Evolutionary conservation across 2,888 invertebrate genomes (phyloP).

Genomic region (Rhagonycha lutea): DNA sequence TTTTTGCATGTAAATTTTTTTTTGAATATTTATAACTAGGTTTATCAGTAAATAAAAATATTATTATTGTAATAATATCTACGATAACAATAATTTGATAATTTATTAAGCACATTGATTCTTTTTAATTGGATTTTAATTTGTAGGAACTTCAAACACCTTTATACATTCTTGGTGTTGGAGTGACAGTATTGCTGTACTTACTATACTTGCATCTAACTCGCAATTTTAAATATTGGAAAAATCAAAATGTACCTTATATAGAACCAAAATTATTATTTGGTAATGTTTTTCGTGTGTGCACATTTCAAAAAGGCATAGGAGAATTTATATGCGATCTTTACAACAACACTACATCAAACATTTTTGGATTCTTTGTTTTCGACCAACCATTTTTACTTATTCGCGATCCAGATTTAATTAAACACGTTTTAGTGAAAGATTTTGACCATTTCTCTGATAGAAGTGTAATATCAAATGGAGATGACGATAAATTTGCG

Average conservation of each 20-base stretch:
- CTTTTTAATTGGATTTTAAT: too few relatives aligned
- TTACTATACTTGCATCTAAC: conserved; percentile 34
- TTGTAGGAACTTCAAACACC: too few relatives aligned
- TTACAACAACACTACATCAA: conserved; percentile 38
- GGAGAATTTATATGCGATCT: conserved; percentile 38
- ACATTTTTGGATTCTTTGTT: conserved; percentile 54
- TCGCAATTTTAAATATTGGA: conserved; percentile 49
- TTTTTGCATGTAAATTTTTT: too few relatives aligned
- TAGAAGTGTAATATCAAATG: conserved; percentile 52
- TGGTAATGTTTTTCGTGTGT: conserved; percentile 36
- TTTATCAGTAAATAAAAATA: too few relatives aligned
- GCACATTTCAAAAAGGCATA: conserved; percentile 36
- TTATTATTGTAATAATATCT: too few relatives aligned
- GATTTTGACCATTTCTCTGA: conserved; percentile 56
- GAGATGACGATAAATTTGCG: conserved; percentile 50
- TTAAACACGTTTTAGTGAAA: conserved; percentile 53
- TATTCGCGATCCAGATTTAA: conserved; percentile 53
- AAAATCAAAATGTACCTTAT: conserved; percentile 44
- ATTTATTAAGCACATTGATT: too few relatives aligned
- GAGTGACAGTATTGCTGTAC: too few relatives aligned
- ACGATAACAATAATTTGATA: too few relatives aligned
- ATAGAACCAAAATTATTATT: conserved; percentile 44
- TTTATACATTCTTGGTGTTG: too few relatives aligned
- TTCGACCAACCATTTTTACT: conserved; percentile 54
- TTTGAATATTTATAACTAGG: too few relatives aligned